Evolutionary conservation across 53 echinoderm and acorn worm genomes (phyloP).

Genomic region (Echinometra lucunter): DNA sequence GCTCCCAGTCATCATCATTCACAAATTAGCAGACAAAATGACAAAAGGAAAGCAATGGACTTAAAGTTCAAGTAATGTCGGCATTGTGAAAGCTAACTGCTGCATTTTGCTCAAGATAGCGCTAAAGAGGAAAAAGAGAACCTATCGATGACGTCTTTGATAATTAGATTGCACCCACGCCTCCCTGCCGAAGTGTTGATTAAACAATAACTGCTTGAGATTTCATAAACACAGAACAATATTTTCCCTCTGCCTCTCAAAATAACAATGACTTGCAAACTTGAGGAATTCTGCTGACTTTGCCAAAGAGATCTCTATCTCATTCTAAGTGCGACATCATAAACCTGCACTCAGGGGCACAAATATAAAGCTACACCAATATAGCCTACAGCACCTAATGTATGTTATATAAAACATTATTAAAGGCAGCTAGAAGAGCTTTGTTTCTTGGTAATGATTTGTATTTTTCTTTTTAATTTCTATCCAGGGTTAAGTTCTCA

Average conservation of each 20-base stretch:
- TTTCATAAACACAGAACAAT: constrained; percentile 8
- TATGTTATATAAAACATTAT: neutral
- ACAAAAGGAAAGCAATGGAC: neutral
- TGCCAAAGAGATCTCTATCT: constrained; percentile 36
- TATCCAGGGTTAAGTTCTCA: neutral
- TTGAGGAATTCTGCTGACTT: constrained; percentile 34
- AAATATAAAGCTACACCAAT: neutral
- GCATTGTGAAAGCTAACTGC: neutral
- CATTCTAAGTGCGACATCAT: constrained; percentile 13
- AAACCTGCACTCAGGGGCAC: constrained; percentile 24
- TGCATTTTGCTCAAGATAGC: neutral
- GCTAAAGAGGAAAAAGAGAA: neutral
- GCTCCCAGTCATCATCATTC: neutral
- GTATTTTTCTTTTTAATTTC: constrained; percentile 27
- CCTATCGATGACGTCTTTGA: constrained; percentile 13
- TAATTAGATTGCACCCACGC: constrained; percentile 34
- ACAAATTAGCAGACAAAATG: neutral
- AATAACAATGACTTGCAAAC: constrained; percentile 57
- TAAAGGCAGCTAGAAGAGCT: neutral
- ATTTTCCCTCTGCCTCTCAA: constrained; percentile 12
- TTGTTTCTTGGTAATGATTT: constrained; percentile 8
- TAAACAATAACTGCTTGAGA: constrained; percentile 18
- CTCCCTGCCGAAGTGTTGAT: constrained; percentile 20
- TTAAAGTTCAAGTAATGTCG: neutral
- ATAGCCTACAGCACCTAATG: neutral